Percentiles rank a stretch among this genome's conserved stretches.
Evolutionary conservation across 1,140 invertebrate genomes (phyloP).

Genomic region (Anastrepha obliqua): DNA sequence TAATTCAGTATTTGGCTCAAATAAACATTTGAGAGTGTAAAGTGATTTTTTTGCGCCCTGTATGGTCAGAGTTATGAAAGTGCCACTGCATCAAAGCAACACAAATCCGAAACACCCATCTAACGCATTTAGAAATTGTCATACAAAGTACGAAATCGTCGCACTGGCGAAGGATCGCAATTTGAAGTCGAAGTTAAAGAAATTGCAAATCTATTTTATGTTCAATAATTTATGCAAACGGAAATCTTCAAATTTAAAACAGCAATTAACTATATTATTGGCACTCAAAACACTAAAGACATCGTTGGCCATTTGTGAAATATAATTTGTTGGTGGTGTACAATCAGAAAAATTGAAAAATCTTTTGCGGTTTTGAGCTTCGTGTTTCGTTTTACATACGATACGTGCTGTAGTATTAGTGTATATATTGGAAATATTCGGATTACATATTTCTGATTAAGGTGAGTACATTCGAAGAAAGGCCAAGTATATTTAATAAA

Average conservation of each 20-base stretch:
- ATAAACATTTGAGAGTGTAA: constrained; percentile 12
- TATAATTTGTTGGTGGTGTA: background rate
- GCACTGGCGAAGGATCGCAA: constrained; percentile 61
- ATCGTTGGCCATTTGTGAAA: constrained; percentile 17
- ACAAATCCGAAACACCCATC: background rate
- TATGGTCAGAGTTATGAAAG: constrained; percentile 74
- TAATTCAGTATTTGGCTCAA: constrained; percentile 34
- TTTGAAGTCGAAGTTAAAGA: constrained; percentile 65
- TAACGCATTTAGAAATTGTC: constrained; percentile 60
- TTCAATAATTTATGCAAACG: constrained; percentile 71
- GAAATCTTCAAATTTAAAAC: constrained; percentile 63
- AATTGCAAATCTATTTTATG: constrained; percentile 72
- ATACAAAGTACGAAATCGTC: constrained; percentile 62
- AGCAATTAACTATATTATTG: constrained; percentile 53
- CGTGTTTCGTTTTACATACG: background rate
- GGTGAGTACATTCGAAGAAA: background rate
- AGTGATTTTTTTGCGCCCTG: constrained; percentile 57
- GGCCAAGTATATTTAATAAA: too few species aligned
- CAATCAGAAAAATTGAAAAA: background rate
- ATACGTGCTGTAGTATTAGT: background rate
- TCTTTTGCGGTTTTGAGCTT: background rate
- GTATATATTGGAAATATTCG: background rate
- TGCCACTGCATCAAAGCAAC: constrained; percentile 60
- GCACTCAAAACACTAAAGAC: background rate
- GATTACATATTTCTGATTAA: background rate